Percentiles rank a stretch among this genome's conserved stretches.
These are phyloP conservation scores for Branchipolynoe longqiensis DNA, from an alignment of 2,888 invertebrate genomes.

Conservation along the genomic window DNA sequence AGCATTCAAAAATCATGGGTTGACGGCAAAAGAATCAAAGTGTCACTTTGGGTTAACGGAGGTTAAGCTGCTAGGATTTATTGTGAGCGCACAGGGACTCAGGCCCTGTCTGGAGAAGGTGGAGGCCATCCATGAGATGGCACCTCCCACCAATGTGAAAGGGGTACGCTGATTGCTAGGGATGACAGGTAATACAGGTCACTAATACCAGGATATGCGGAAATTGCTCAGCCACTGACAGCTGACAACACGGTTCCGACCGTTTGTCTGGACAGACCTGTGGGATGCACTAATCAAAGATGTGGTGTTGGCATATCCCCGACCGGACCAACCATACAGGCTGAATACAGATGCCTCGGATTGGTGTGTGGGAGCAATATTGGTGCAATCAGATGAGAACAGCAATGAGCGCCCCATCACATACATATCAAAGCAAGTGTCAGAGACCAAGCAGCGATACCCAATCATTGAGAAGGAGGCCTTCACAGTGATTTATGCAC, in stretches of 20 bases:
- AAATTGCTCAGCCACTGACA: constrained; percentile 37
- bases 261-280: constrained; percentile 33
- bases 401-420: constrained; percentile 30
- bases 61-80: constrained; percentile 63
- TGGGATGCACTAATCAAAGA: constrained; percentile 22
- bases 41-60: constrained; percentile 56
- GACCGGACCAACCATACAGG: constrained; percentile 13
- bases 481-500: constrained; percentile 46
- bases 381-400: constrained; percentile 5
- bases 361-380: constrained; percentile 25
- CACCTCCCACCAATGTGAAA: constrained; percentile 26
- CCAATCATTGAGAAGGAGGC: constrained; percentile 45
- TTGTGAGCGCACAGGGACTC: constrained; percentile 60
- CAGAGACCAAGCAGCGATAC: background rate
- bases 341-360: constrained; percentile 42
- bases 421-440: constrained; percentile 26
- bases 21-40: constrained; percentile 63
- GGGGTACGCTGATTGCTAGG: constrained; percentile 52
- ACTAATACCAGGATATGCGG: constrained; percentile 50
- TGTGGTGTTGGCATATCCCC: constrained; percentile 19
- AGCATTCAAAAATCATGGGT: constrained; percentile 44
- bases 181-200: constrained; percentile 57
- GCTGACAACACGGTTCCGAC: constrained; percentile 1
- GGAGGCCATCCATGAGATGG: constrained; percentile 53
- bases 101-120: constrained; percentile 62